A percentile compares a stretch with the other conserved stretches of the same genome.
These are phyloP conservation scores for Lycorma delicatula DNA, from an alignment of 1,140 invertebrate genomes.

Conservation along the genomic window DNA sequence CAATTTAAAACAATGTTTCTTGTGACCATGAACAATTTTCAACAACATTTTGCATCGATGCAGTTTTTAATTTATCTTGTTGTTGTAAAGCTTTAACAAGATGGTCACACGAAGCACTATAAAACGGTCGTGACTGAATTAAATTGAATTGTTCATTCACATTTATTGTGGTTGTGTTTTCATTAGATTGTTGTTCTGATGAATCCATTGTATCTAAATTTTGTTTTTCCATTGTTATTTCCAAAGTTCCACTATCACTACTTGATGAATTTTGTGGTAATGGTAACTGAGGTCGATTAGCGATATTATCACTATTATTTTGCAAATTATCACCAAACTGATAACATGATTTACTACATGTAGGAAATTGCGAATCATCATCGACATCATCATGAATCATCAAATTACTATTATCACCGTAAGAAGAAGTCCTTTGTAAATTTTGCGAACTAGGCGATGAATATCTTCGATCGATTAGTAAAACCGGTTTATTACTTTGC, in stretches of 20 bases:
- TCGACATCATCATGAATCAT: too few relatives aligned
- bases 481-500: constrained; percentile 1
- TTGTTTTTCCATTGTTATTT: neutral
- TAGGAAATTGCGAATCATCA: neutral
- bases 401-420: neutral
- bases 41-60: constrained; percentile 13
- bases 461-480: constrained; percentile 9
- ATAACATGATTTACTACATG: constrained; percentile 5
- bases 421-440: neutral
- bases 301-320: constrained; percentile 5
- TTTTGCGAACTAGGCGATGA: constrained; percentile 16
- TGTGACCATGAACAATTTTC: constrained; percentile 29
- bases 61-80: constrained; percentile 12
- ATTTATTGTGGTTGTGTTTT: neutral
- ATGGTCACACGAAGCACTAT: constrained; percentile 19
- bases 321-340: too few relatives aligned
- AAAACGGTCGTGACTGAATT: constrained; percentile 1
- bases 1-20: constrained; percentile 29
- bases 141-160: neutral
- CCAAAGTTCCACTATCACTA: constrained; percentile 21
- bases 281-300: constrained; percentile 2
- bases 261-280: constrained; percentile 11
- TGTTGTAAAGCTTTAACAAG: constrained; percentile 20
- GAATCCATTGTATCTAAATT: neutral
- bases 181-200: neutral